Evolutionary conservation across 2,888 invertebrate species (phyloP).

Genomic region (Dexiosoma caninum): DNA sequence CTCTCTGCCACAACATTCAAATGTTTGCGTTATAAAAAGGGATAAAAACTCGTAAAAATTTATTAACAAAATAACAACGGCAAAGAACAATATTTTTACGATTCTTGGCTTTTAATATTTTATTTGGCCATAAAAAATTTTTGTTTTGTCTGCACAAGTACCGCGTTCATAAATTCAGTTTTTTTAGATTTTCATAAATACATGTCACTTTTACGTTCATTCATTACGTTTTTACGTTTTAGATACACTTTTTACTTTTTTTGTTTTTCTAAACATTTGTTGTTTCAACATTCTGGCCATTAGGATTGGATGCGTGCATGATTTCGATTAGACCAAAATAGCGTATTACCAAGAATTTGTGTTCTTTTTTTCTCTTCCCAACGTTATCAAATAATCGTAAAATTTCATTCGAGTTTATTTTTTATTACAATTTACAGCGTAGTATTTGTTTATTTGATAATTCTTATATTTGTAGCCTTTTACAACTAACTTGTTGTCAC

Average conservation of each 20-base stretch:
- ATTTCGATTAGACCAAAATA: background rate
- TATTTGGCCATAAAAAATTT: background rate
- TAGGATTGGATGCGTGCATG: background rate
- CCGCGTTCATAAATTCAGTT: constrained; percentile 1
- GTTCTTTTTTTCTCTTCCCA: constrained; percentile 40
- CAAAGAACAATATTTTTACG: constrained; percentile 39
- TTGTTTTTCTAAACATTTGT: background rate
- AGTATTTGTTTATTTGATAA: constrained; percentile 35
- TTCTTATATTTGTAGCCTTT: constrained; percentile 26
- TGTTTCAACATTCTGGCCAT: background rate
- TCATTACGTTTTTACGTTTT: background rate
- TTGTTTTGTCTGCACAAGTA: no score
- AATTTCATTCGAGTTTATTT: constrained; percentile 28
- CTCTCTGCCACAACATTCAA: background rate
- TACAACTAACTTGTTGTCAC: constrained; percentile 59
- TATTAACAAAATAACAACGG: constrained; percentile 41
- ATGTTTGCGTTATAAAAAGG: constrained; percentile 37
- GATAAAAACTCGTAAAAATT: constrained; percentile 45
- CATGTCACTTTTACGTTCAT: constrained; percentile 21
- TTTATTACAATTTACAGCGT: constrained; percentile 9
- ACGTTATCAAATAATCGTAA: constrained; percentile 51
- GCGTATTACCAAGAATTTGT: constrained; percentile 5
- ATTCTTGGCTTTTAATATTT: constrained; percentile 17
- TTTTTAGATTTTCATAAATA: constrained; percentile 29
- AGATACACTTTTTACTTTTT: no score